phyloP scores from a whole-genome alignment of 1,140 invertebrate species.

The Asobara japonica region DNA sequence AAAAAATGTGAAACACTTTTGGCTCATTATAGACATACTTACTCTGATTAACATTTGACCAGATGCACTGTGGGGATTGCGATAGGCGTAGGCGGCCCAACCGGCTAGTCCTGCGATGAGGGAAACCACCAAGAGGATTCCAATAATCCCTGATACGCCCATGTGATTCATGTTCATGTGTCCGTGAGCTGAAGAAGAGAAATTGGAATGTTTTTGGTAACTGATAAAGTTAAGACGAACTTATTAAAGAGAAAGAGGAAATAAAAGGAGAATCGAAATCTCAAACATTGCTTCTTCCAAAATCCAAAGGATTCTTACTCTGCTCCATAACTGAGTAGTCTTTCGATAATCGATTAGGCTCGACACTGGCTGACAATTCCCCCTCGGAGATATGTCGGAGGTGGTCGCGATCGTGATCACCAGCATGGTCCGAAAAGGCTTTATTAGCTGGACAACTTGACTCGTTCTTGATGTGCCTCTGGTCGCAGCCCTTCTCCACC shows the following conservation, averaged over 20 bases:
- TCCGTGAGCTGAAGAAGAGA: conserved; percentile 30
- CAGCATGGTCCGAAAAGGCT: conserved; percentile 34
- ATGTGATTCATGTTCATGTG: conserved; percentile 50
- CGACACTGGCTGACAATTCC: conserved; percentile 46
- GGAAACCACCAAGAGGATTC: conserved; percentile 72
- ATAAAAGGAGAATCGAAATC: too few species aligned
- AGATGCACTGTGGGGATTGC: conserved; percentile 92
- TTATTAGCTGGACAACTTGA: conserved; percentile 59
- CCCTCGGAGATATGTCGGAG: conserved; percentile 41
- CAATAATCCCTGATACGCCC: conserved; percentile 73
- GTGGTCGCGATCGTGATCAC: conserved; percentile 39
- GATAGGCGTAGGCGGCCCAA: conserved; percentile 94
- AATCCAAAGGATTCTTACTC: conserved; percentile 45
- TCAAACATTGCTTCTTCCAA: too few species aligned
- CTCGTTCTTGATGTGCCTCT: conserved; percentile 59
- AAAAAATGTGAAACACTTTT: too few species aligned
- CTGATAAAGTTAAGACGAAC: too few species aligned
- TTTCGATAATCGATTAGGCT: conserved; percentile 44
- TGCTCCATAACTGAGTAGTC: conserved; percentile 46
- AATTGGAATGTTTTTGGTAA: conserved; percentile 1
- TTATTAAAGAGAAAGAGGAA: too few species aligned
- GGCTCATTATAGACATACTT: conserved; percentile 58
- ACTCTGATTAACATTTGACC: conserved; percentile 97
- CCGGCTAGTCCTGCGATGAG: conserved; percentile 71
- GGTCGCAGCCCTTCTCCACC: conserved; percentile 80